Evolutionary conservation across 2,888 invertebrate species (phyloP), one percentile per base, ranked within the genome.

Genomic region (Cordilura impudica): DNA sequence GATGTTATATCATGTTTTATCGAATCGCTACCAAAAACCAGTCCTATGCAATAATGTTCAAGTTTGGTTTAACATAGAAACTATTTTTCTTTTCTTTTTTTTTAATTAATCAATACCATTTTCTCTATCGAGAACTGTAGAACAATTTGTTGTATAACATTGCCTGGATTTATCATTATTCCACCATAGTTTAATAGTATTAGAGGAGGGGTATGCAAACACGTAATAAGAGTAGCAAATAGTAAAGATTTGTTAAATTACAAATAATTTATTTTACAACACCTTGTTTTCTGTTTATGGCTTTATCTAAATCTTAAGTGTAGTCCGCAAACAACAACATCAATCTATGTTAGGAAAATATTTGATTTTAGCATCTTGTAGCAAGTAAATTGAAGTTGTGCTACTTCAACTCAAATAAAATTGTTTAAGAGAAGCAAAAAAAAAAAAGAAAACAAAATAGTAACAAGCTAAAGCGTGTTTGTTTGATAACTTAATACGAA

Each of bases 231-330:
- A 63, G 66, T 70, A 74, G 53, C 72, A 61, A 69, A 71, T 66
- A 56, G 45, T 72, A 58, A 19, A 67, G 61, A 63, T 75, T 75
- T 79, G 71, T 53, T 71, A 75, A 79, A 75, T 79, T 79, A 63
- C 66, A 75, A 75, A 75, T 72, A 72, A 79, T 75, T 79, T 72
- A 79, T 72, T 79, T 75, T 67, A 63, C 71, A 67, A 75, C 79
- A 75, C 71, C 71, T 72, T 29, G 69, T 74, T 74, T 69, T 10
- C 45, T 54, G 10, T 39, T 60, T 39, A n/a, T n/a, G 4, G 35
- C n/a, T n/a, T 39, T 39, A 39, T 39, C 35, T 39, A 12, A 39
- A 39, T 39, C 35, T n/a, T 39, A 5, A n/a, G 35, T n/a, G 35
- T 39, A 39, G 35, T n/a, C n/a, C n/a, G 10, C n/a, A 12, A 39